phyloP scores from a whole-genome alignment of 2,797 vertebrate species.

The Enteromius trimaculatus region DNA sequence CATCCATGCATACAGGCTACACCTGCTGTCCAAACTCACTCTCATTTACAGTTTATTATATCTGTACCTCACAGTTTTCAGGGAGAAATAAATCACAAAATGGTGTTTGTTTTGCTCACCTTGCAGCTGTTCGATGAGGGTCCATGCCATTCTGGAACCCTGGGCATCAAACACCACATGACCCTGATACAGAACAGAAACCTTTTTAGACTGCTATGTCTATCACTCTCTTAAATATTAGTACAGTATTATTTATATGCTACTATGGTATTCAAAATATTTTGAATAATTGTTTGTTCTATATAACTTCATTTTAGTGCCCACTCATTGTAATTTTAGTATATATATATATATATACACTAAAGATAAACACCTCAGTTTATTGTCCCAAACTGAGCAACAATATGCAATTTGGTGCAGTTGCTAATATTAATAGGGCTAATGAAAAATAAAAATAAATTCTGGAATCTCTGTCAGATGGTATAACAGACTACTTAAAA shows the following conservation, averaged over 20 bases:
- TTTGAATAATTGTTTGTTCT: neutral
- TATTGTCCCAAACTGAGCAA: neutral
- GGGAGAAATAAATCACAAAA: neutral
- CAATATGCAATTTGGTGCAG: neutral
- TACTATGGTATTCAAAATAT: neutral
- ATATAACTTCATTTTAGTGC: no score
- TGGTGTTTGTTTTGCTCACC: constrained; percentile 70
- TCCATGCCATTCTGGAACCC: constrained; percentile 98
- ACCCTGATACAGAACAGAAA: constrained; percentile 76
- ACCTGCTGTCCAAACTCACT: constrained; percentile 23
- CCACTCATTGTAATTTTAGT: no score
- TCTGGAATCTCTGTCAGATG: neutral
- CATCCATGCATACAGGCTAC: constrained; percentile 37
- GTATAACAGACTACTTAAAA: neutral
- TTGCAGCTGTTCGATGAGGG: constrained; percentile 95
- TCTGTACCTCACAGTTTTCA: constrained; percentile 13
- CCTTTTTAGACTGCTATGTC: neutral
- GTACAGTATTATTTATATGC: neutral
- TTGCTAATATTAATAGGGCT: neutral
- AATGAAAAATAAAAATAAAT: neutral
- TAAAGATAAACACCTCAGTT: no score
- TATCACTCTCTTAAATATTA: neutral
- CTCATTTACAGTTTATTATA: constrained; percentile 10
- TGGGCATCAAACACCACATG: constrained; percentile 97
- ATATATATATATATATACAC: no score